Base-by-base conservation (phyloP, 2,113 vertebrate genomes). In the Dipodomys stephensi region DNA sequence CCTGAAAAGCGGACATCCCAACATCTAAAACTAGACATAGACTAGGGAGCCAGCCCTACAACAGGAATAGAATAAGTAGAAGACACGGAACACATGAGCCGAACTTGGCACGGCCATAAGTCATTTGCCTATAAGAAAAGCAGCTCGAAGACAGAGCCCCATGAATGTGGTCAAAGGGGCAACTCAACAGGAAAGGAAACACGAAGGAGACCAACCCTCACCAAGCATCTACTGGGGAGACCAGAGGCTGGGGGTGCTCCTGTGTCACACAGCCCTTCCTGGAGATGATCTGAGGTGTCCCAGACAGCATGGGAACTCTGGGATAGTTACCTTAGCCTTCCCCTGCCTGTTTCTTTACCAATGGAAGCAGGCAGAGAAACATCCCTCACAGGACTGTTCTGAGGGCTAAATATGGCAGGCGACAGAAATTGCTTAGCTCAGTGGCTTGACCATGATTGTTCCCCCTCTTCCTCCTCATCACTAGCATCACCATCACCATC, bases 91-190 rank as follows among this genome's bases (percentile, higher is more conserved):
- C 39, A 10, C 5, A 5, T 0, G 22, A 6, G 27, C 0, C 2
- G 19, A n/a, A 23, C 77, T 30, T 15, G 23, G 10, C 1, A 11
- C 0, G 12, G 62, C 15, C 35, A 0, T 0, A 8, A 7, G 2
- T n/a, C 53, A 18, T 4, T 0, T 16, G 71, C 39, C 32, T 2
- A 3, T 2, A 18, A 49, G 62, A 84, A 82, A n/a, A 22, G 57
- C 19, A 73, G 64, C 9, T 62, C 0, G 3, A 19, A 53, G 30
- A 49, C 53, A 53, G 44, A 4, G 49, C 2, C 32, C 39, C 27
- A 6, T 0, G 19, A 6, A 32, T 4, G 2, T 9, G n/a, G 46
- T 23, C 60, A 60, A 64, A 53, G 39, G 30, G 13, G 7, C 19
- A 23, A 20, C 5, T 1, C 68, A 15, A 6, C 7, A 9, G 22